These are phyloP conservation scores for Oxyura jamaicensis DNA, from an alignment of 2,113 vertebrate species.

Conservation along the genomic window DNA sequence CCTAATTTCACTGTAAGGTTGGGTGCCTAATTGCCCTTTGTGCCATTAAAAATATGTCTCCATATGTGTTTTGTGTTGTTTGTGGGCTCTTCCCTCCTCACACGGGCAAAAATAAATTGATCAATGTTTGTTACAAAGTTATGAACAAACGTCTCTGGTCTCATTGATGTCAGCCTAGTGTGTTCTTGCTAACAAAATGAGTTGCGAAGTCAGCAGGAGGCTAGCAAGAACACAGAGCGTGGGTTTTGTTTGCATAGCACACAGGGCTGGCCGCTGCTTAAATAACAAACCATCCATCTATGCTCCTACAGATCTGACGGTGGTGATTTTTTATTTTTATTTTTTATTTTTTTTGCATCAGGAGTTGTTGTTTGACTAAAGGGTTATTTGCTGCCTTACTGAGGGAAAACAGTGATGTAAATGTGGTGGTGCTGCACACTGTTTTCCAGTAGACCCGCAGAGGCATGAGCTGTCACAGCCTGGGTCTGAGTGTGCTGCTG, in stretches of 20 bases:
- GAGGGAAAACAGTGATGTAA: neutral
- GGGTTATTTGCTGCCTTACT: constrained; percentile 32
- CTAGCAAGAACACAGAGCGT: constrained; percentile 9
- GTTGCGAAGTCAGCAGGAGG: constrained; percentile 65
- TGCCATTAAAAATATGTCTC: constrained; percentile 27
- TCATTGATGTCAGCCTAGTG: constrained; percentile 24
- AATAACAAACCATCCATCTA: constrained; percentile 30
- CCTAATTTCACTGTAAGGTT: constrained; percentile 23
- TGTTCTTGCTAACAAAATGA: constrained; percentile 45
- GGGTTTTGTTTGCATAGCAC: constrained; percentile 50
- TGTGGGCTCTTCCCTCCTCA: constrained; percentile 8
- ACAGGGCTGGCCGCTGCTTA: constrained; percentile 17
- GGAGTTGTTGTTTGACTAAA: constrained; percentile 28
- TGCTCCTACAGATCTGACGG: neutral
- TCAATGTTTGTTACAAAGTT: constrained; percentile 58
- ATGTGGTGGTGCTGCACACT: neutral
- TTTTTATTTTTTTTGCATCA: neutral
- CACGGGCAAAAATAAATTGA: constrained; percentile 7
- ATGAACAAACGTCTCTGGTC: constrained; percentile 33
- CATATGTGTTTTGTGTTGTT: constrained; percentile 9
- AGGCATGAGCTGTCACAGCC: neutral
- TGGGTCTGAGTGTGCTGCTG: neutral
- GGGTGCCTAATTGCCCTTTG: constrained; percentile 54
- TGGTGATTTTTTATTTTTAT: neutral
- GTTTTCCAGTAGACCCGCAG: neutral